phyloP scores from a whole-genome alignment of 35 echinoderm and acorn worm species.

The Diadema setosum region DNA sequence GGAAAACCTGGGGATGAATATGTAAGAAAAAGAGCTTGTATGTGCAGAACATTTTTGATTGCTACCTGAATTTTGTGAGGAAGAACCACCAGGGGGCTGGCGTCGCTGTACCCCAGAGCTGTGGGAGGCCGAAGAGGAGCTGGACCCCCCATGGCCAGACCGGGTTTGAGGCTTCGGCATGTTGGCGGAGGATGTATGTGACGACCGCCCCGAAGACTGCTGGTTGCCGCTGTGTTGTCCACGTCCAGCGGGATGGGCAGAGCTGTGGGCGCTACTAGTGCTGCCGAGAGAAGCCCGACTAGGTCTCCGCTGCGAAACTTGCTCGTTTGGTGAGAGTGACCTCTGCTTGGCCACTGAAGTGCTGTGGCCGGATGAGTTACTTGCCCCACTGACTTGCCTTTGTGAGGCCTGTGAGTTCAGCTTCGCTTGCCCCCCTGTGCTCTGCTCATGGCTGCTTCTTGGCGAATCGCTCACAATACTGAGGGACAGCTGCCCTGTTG shows the following conservation, averaged over 20 bases:
- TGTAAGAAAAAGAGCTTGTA: too few species aligned
- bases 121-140: background rate
- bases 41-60: too few species aligned
- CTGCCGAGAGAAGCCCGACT: background rate
- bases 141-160: background rate
- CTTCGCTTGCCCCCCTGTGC: background rate
- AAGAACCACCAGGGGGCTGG: background rate
- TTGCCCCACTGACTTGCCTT: background rate
- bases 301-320: background rate
- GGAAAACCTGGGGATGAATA: too few species aligned
- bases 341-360: background rate
- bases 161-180: background rate
- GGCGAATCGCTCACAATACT: background rate
- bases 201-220: background rate
- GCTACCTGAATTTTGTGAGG: conserved; percentile 17
- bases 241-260: too few species aligned
- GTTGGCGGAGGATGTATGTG: background rate
- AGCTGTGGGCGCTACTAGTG: background rate
- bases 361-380: too few species aligned
- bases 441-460: background rate
- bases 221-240: too few species aligned
- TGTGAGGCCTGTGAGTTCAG: background rate
- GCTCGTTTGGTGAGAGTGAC: background rate
- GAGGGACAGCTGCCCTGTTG: too few species aligned
- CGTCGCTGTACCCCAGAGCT: background rate